Conservation (phyloP, 1,140 invertebrate genomes). For the Asbolus verrucosus region DNA sequence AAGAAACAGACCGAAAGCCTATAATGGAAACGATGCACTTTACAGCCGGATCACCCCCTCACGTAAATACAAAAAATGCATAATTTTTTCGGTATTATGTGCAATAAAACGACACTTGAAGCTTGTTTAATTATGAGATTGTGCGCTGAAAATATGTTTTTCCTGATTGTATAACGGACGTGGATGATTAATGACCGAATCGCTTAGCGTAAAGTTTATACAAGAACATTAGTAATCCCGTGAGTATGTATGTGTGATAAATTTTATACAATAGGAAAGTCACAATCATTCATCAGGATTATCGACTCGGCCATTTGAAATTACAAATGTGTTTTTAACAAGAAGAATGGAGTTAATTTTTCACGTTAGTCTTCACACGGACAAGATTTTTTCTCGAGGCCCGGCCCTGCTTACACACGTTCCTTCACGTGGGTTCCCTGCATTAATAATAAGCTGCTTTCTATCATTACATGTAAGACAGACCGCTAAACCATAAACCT, state of each 20-base stretch:
- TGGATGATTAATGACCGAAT: conserved; percentile 18
- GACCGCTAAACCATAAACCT: conserved; percentile 15
- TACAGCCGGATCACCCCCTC: too few relatives aligned
- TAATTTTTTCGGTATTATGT: too few relatives aligned
- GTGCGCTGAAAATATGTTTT: conserved; percentile 19
- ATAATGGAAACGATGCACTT: too few relatives aligned
- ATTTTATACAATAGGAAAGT: conserved; percentile 19
- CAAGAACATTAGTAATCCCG: conserved; percentile 37
- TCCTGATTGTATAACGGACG: conserved; percentile 20
- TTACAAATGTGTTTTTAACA: conserved; percentile 36
- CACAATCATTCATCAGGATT: conserved; percentile 31
- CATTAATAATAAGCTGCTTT: conserved; percentile 29
- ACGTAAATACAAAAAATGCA: too few relatives aligned
- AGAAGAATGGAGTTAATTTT: conserved; percentile 35
- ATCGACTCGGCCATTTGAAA: conserved; percentile 17
- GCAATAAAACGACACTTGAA: too few relatives aligned
- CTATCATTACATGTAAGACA: conserved; percentile 31
- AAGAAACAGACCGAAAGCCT: too few relatives aligned
- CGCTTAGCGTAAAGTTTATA: conserved; percentile 22
- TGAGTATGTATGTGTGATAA: conserved; percentile 23
- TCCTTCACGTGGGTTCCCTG: conserved; percentile 25
- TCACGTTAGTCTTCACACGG: too few relatives aligned
- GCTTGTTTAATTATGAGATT: conserved; percentile 11
- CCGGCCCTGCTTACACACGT: background rate
- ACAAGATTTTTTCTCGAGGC: too few relatives aligned